A percentile compares a stretch with the other conserved stretches of the same genome.
Evolutionary conservation across 1,140 invertebrate species (phyloP).

Genomic region (Cotesia glomerata): DNA sequence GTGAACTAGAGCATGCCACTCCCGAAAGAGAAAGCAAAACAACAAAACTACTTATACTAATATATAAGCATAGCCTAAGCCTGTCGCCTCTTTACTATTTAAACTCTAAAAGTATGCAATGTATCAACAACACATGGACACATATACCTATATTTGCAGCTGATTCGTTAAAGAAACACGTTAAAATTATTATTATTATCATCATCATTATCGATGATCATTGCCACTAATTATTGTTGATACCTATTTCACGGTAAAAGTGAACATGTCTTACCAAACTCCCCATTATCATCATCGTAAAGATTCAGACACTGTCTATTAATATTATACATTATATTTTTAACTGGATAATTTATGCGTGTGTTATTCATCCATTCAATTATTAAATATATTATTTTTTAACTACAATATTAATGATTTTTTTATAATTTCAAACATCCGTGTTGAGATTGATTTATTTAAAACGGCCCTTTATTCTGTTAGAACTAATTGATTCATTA

Average conservation of each 20-base stretch:
- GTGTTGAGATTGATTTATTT: too few species aligned
- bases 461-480: too few species aligned
- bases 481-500: neutral
- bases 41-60: constrained; percentile 44
- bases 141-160: constrained; percentile 34
- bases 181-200: too few species aligned
- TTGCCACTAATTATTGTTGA: neutral
- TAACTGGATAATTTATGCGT: too few species aligned
- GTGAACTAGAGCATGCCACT: constrained; percentile 63
- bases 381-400: too few species aligned
- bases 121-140: constrained; percentile 32
- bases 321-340: neutral
- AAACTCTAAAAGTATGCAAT: constrained; percentile 31
- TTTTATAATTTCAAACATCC: too few species aligned
- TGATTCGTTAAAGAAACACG: too few species aligned
- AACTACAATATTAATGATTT: too few species aligned
- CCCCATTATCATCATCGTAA: neutral
- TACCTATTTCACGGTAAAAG: constrained; percentile 51
- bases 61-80: constrained; percentile 28
- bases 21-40: constrained; percentile 64
- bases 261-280: constrained; percentile 40
- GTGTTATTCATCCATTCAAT: too few species aligned
- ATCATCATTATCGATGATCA: too few species aligned
- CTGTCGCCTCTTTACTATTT: constrained; percentile 34
- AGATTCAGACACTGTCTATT: neutral